Conservation (phyloP, 2,113 vertebrate species). For the Cynopterus brachyotis region DNA sequence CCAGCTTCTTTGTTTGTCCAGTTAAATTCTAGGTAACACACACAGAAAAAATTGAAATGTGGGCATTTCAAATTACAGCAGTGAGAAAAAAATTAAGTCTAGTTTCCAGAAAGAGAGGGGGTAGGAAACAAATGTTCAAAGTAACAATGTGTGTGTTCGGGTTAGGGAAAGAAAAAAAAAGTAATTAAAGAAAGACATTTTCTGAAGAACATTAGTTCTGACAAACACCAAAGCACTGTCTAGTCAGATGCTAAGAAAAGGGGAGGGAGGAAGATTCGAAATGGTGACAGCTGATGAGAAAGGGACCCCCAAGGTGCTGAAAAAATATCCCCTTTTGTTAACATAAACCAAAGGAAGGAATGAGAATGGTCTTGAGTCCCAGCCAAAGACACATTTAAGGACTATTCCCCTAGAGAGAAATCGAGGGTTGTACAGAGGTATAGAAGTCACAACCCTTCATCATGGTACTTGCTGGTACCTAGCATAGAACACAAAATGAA, state of each 20-base stretch:
- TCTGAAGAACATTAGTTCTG: conserved; percentile 7
- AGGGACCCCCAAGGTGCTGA: background rate
- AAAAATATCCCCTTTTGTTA: background rate
- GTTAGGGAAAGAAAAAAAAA: background rate
- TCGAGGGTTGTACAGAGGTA: background rate
- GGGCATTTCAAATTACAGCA: background rate
- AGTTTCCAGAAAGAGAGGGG: background rate
- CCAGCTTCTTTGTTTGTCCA: conserved; percentile 4
- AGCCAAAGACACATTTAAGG: background rate
- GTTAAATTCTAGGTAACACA: conserved; percentile 41
- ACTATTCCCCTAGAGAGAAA: background rate
- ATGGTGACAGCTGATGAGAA: background rate
- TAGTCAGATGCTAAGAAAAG: background rate
- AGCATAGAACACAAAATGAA: background rate
- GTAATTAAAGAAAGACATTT: conserved; percentile 36
- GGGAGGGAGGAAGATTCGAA: background rate
- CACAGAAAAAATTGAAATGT: conserved; percentile 54
- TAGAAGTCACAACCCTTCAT: background rate
- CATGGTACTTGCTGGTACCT: background rate
- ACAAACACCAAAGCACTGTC: background rate
- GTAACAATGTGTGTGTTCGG: background rate
- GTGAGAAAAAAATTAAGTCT: conserved; percentile 36
- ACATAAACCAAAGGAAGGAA: background rate
- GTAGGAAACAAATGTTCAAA: conserved; percentile 30
- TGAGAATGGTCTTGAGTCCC: background rate